Conservation (phyloP, 2,888 invertebrate species). For the Byasa hedistus region DNA sequence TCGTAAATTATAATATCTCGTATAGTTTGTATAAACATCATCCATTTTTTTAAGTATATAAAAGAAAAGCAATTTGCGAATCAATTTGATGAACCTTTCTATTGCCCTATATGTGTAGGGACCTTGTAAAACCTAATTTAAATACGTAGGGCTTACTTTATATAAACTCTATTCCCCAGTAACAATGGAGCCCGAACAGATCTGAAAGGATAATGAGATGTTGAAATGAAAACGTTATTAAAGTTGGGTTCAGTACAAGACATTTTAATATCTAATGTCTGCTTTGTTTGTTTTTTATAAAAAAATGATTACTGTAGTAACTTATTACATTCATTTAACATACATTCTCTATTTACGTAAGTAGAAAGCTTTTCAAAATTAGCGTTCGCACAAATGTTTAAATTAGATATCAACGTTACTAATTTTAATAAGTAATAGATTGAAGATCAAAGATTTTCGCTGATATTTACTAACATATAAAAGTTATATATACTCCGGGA, state of each 20-base stretch:
- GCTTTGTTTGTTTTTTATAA: background rate
- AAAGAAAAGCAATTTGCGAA: no score
- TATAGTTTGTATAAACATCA: no score
- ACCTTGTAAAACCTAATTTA: slow-evolving; percentile 13
- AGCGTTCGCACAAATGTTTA: no score
- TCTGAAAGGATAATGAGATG: slow-evolving; percentile 25
- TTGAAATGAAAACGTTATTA: slow-evolving; percentile 14
- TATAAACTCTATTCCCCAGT: slow-evolving; percentile 6
- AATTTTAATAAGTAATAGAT: no score
- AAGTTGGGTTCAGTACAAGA: background rate
- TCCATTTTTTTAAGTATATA: background rate
- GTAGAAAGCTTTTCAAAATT: no score
- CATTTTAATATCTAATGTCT: background rate
- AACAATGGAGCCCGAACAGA: slow-evolving; percentile 20
- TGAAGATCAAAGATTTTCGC: no score
- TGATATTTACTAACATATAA: no score
- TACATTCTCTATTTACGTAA: background rate
- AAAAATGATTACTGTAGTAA: background rate
- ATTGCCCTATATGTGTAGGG: background rate
- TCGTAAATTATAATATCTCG: no score
- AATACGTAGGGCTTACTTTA: slow-evolving; percentile 6
- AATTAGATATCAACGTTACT: no score
- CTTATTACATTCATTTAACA: background rate
- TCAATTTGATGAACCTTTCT: no score
- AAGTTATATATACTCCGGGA: no score